Evolutionary conservation across 1,140 invertebrate species (phyloP), one percentile per base, ranked within the genome.

Genomic region (Spodoptera litura): DNA sequence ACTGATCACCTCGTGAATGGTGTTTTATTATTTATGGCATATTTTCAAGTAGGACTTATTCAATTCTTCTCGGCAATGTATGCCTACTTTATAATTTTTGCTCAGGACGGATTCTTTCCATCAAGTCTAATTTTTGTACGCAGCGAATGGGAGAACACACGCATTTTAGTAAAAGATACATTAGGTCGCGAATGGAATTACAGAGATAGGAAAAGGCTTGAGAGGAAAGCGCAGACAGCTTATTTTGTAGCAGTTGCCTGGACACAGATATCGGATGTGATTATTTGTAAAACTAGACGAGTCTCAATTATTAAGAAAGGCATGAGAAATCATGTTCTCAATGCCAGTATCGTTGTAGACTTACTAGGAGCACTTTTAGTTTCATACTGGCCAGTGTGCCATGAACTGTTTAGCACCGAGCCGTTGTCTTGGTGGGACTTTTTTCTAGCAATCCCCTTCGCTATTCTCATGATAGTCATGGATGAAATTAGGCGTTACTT

Each of bases 1-100:
- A 96, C 95, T 9, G 98, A 99, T 89, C 97, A 97, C 90, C 95
- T 99, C 12, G 98, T 99, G 1, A 98, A 97, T 87, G 96, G 96
- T 87, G 96, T 96, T 83, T 87, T 97, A 25, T 95, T 97, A 71
- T 96, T 95, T 75, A 96, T 97, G 95, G 96, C 97, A 0, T 98
- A 98, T 89, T 97, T 97, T 80, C 97, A 98, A 93, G 97, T 98
- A 70, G 98, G 98, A 55, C 96, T 98, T 88, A 98, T 99, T 79
- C 98, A 99, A 94, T 97, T 98, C 9, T 96, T 96, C 27, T 97
- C 97, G 64, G 98, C 97, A 27, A 98, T 99, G 94, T 98, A 98
- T 89, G 96, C 97, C 1, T 98, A 98, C 90, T 98, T 98, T 87
- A 95, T 97, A 2, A 97, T 98, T 31, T 97, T 98, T 96, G 97